phyloP scores from a whole-genome alignment of 2,113 vertebrate genomes.

The Tonatia bakeri region DNA sequence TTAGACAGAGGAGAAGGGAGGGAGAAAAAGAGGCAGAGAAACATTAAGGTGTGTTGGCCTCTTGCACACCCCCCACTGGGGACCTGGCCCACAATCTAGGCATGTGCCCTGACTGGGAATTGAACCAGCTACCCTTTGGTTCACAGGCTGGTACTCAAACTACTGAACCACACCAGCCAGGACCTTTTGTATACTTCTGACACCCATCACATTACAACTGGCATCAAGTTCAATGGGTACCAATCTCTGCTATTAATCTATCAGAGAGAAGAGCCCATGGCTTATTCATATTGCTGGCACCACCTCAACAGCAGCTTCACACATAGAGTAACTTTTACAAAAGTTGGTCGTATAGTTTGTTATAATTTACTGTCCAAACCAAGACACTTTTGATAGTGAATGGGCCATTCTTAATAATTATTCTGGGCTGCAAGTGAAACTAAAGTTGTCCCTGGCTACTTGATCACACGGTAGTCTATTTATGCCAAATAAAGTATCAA shows the following conservation, averaged over 20 bases:
- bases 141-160: no score
- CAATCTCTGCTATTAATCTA: no score
- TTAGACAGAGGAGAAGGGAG: no score
- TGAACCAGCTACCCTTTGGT: no score
- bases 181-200: background rate
- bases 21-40: no score
- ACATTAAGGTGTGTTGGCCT: no score
- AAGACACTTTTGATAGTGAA: background rate
- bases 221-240: background rate
- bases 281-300: background rate
- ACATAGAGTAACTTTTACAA: background rate
- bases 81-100: no score
- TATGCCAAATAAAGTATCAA: background rate
- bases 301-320: background rate
- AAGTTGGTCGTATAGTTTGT: background rate
- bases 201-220: background rate
- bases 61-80: no score
- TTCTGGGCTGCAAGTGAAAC: background rate
- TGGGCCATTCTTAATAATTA: background rate
- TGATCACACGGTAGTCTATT: background rate
- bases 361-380: background rate
- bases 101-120: no score
- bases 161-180: no score
- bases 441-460: background rate
- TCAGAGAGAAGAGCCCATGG: background rate